Conservation (phyloP, 2,888 invertebrate genomes). For the Teleiodes luculella region DNA sequence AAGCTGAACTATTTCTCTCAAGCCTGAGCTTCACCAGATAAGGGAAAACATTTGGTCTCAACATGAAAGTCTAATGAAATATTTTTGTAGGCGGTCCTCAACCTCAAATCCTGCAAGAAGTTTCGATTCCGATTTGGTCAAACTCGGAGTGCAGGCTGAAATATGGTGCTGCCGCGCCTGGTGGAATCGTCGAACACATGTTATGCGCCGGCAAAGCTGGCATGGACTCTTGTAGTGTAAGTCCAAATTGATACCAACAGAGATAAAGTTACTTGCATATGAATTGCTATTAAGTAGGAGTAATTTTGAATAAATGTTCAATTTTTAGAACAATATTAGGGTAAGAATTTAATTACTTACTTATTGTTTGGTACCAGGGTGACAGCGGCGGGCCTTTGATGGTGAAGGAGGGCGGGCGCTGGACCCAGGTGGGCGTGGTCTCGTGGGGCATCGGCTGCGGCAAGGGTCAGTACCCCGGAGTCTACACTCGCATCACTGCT, state of each 20-base stretch:
- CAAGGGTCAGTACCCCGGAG: slow-evolving; percentile 94
- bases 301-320: too few species aligned
- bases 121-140: slow-evolving; percentile 90
- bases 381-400: slow-evolving; percentile 94
- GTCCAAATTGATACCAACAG: slow-evolving; percentile 41
- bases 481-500: slow-evolving; percentile 90
- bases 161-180: slow-evolving; percentile 92
- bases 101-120: slow-evolving; percentile 89
- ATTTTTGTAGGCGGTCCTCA: slow-evolving; percentile 86
- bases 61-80: too few species aligned
- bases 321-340: too few species aligned
- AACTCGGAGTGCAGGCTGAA: slow-evolving; percentile 87
- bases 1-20: too few species aligned
- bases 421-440: slow-evolving; percentile 92
- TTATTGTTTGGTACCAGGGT: slow-evolving; percentile 75
- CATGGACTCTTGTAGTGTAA: slow-evolving; percentile 94
- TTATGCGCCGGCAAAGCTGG: slow-evolving; percentile 91
- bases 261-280: too few species aligned
- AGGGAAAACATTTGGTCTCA: too few species aligned
- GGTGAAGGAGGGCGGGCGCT: slow-evolving; percentile 85
- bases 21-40: too few species aligned
- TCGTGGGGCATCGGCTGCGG: slow-evolving; percentile 96
- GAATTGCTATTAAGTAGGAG: too few species aligned
- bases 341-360: too few species aligned
- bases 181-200: slow-evolving; percentile 92